Conservation (phyloP, 2,797 vertebrate genomes). For the Saxicola maurus region DNA sequence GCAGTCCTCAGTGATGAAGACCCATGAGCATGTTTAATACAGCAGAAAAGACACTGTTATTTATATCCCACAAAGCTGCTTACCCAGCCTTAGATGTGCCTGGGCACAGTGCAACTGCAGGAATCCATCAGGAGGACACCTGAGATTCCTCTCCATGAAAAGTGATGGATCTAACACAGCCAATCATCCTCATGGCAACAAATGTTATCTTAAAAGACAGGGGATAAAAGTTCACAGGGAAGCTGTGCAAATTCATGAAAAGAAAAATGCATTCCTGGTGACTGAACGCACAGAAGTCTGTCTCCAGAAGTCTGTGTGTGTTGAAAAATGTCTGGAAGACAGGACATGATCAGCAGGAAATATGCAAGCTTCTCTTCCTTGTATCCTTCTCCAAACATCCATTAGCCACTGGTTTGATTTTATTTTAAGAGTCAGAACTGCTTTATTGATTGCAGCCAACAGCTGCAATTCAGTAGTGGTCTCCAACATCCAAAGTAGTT, state of each 20-base stretch:
- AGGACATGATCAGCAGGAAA: background rate
- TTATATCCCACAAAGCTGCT: conserved; percentile 35
- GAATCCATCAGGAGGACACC: background rate
- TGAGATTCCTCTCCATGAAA: background rate
- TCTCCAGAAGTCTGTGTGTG: background rate
- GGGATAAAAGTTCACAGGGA: background rate
- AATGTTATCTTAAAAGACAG: background rate
- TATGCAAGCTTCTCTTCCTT: background rate
- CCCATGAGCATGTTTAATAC: background rate
- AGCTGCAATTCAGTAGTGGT: background rate
- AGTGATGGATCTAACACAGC: background rate
- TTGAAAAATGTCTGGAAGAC: background rate
- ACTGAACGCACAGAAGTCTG: background rate
- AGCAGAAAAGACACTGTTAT: background rate
- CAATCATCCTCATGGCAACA: background rate
- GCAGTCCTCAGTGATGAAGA: background rate
- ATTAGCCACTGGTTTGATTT: background rate
- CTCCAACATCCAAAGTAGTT: background rate
- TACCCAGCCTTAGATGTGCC: background rate
- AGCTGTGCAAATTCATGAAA: background rate
- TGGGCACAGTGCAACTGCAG: background rate
- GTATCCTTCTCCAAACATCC: background rate
- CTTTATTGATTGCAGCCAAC: background rate
- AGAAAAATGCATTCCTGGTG: background rate
- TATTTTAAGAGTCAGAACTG: background rate